These are phyloP conservation scores for Pedetes capensis DNA, from an alignment of 2,113 vertebrate species.

Conservation along the genomic window DNA sequence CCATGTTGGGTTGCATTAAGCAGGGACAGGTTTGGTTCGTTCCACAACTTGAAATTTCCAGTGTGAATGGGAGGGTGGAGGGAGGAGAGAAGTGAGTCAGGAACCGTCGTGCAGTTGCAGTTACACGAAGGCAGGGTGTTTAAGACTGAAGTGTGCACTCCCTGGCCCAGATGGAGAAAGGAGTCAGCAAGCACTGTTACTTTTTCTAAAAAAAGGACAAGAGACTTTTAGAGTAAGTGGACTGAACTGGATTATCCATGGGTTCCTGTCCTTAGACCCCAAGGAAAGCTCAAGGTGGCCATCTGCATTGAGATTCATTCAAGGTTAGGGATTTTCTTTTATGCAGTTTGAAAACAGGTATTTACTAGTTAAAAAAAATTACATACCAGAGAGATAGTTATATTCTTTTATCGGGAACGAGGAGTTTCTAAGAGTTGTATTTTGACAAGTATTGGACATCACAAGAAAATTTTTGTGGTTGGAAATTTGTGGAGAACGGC, in stretches of 20 bases:
- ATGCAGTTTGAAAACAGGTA: not conserved
- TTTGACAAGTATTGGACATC: not conserved
- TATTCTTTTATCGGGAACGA: not conserved
- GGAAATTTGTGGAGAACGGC: not conserved
- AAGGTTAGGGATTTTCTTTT: not conserved
- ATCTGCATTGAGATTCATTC: not conserved
- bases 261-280: not conserved
- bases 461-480: not conserved
- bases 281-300: not conserved
- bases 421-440: not conserved
- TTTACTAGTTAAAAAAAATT: not conserved
- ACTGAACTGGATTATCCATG: rapidly evolving
- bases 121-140: conserved; percentile 56
- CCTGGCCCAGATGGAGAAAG: not conserved
- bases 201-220: not conserved
- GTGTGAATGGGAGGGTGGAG: conserved; percentile 65
- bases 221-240: not conserved
- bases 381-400: not conserved
- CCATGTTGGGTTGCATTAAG: conserved; percentile 73
- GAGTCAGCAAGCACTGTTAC: not conserved
- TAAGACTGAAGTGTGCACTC: conserved; percentile 31
- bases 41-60: conserved; percentile 77
- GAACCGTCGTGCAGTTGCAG: conserved; percentile 45
- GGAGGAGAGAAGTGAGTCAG: conserved; percentile 79
- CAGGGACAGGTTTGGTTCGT: conserved; percentile 82